Evolutionary conservation across 2,113 vertebrate genomes (phyloP).

Genomic region (Hipposideros armiger): DNA sequence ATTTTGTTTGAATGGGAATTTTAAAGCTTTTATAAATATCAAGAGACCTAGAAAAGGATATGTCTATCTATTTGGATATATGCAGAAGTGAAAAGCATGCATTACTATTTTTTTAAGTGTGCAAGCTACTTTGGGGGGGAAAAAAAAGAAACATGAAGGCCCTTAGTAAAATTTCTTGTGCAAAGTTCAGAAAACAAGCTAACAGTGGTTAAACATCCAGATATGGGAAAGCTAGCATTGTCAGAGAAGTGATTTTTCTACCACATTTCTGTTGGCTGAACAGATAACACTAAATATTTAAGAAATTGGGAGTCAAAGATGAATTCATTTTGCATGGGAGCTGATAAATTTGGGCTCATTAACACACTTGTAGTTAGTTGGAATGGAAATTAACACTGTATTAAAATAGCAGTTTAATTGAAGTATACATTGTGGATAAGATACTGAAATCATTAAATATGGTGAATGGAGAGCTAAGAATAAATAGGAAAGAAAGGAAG

Average conservation of each 20-base stretch:
- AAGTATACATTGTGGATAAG: neutral
- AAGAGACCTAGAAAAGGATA: neutral
- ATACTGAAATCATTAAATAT: neutral
- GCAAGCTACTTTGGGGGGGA: neutral
- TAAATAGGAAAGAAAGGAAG: neutral
- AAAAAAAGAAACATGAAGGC: neutral
- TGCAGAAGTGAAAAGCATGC: neutral
- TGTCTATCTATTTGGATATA: conserved; percentile 24
- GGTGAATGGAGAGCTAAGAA: neutral
- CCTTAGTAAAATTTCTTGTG: neutral
- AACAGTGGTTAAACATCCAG: neutral
- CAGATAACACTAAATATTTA: neutral
- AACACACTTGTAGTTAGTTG: neutral
- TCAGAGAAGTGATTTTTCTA: neutral
- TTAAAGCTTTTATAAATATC: conserved; percentile 54
- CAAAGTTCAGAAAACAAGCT: neutral
- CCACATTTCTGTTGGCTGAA: neutral
- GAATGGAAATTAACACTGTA: neutral
- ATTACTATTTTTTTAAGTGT: neutral
- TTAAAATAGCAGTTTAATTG: neutral
- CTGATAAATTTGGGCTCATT: conserved; percentile 2
- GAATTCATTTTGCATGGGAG: neutral
- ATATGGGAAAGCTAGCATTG: neutral
- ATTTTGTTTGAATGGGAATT: conserved; percentile 15
- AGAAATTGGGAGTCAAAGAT: neutral